A percentile compares a stretch with the other conserved stretches of the same genome.
These are phyloP conservation scores for Halcyon malimbica DNA, from an alignment of 2,113 vertebrate genomes.

Conservation along the genomic window DNA sequence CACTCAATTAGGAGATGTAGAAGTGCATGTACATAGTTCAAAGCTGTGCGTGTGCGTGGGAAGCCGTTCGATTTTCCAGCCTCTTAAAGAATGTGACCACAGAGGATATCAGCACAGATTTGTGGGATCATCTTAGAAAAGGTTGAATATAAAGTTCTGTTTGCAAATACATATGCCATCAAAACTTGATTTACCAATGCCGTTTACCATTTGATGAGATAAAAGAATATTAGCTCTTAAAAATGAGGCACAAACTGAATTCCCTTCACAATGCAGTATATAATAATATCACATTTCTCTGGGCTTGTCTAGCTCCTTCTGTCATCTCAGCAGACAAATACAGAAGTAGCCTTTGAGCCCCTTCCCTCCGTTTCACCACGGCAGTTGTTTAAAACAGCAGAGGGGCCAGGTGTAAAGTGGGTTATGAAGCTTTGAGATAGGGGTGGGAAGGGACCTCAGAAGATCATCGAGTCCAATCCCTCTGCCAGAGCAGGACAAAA, in stretches of 20 bases:
- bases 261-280: background rate
- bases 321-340: background rate
- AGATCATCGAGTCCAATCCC: no score
- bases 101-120: constrained; percentile 54
- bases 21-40: background rate
- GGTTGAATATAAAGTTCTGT: constrained; percentile 52
- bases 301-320: background rate
- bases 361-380: background rate
- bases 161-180: constrained; percentile 50
- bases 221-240: constrained; percentile 64
- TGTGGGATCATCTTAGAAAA: constrained; percentile 43
- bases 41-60: background rate
- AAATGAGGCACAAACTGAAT: constrained; percentile 53
- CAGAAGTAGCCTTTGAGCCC: background rate
- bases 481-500: no score
- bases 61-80: constrained; percentile 13
- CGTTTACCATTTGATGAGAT: constrained; percentile 67
- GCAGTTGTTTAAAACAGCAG: background rate
- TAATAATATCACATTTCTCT: background rate
- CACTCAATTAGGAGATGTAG: constrained; percentile 50
- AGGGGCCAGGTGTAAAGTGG: background rate
- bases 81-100: constrained; percentile 32
- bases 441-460: no score
- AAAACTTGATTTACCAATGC: constrained; percentile 52
- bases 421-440: background rate